Conservation (phyloP, 1,140 invertebrate genomes). For the Pseudomyrmex dendroicus region DNA sequence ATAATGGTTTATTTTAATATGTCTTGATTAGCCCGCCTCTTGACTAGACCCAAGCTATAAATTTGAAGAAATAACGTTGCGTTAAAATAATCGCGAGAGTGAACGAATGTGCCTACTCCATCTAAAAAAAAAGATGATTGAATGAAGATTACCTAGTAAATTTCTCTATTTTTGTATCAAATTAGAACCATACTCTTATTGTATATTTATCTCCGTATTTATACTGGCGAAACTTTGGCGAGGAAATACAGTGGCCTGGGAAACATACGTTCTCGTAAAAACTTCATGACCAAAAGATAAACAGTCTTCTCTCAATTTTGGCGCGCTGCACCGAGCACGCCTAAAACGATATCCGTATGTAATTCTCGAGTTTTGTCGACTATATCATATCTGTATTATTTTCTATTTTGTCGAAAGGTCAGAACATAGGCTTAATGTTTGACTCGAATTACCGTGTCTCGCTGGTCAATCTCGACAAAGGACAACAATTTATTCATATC, state of each 20-base stretch:
- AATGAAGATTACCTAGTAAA: not conserved
- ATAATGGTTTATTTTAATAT: constrained; percentile 58
- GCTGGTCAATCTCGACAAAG: not conserved
- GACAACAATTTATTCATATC: not conserved
- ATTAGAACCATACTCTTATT: not conserved
- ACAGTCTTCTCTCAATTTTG: constrained; percentile 36
- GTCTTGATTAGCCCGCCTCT: not conserved
- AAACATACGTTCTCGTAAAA: constrained; percentile 53
- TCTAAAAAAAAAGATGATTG: not conserved
- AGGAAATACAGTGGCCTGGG: constrained; percentile 6
- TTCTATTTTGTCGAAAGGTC: not conserved
- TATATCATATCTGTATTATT: constrained; percentile 11
- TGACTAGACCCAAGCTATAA: constrained; percentile 18
- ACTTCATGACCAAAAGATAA: constrained; percentile 41
- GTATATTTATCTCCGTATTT: constrained; percentile 29
- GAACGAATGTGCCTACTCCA: constrained; percentile 3
- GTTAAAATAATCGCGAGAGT: constrained; percentile 38
- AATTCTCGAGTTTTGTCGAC: constrained; percentile 21
- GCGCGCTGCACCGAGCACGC: constrained; percentile 10
- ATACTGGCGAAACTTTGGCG: constrained; percentile 14
- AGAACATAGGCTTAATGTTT: not conserved
- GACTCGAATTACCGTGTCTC: not conserved
- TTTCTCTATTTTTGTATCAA: not conserved
- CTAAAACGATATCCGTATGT: constrained; percentile 43
- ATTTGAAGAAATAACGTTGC: constrained; percentile 29